Conservation (phyloP, 30 jellyfish, hydroid and myxozoan species). For the Mastigias papua region DNA sequence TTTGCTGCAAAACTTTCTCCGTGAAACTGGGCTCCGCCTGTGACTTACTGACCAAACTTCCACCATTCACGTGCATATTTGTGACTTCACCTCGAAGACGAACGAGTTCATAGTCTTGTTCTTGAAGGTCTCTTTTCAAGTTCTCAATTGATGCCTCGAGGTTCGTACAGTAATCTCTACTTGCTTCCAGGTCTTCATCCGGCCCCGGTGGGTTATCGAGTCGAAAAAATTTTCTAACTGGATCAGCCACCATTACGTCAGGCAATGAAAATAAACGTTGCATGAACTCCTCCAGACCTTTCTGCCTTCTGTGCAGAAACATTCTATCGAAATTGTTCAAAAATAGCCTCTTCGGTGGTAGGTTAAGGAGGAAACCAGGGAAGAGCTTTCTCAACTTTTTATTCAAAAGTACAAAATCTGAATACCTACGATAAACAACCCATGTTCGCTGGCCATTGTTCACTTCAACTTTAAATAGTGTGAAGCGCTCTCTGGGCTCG, state of each 20-base stretch:
- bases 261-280: conserved; percentile 67
- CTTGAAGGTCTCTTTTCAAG: conserved; percentile 60
- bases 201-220: conserved; percentile 95
- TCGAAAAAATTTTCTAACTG: conserved; percentile 78
- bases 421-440: conserved; percentile 87
- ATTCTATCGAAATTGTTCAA: conserved; percentile 64
- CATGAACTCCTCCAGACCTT: conserved; percentile 82
- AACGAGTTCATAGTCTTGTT: conserved; percentile 76
- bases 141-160: conserved; percentile 45
- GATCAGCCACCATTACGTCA: conserved; percentile 44
- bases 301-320: conserved; percentile 74
- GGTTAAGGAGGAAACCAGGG: conserved; percentile 75
- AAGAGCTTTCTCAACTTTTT: conserved; percentile 65
- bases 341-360: conserved; percentile 92
- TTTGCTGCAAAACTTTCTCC: conserved; percentile 71
- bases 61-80: conserved; percentile 23
- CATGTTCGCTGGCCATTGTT: conserved; percentile 75
- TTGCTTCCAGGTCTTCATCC: conserved; percentile 74
- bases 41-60: conserved; percentile 23
- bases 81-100: conserved; percentile 76
- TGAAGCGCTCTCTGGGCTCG: conserved; percentile 85
- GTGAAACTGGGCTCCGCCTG: conserved; percentile 45
- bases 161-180: conserved; percentile 55
- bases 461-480: conserved; percentile 86
- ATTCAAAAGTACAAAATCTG: conserved; percentile 89